Conservation (phyloP, 2,888 invertebrate species). For the Volucella inanis region DNA sequence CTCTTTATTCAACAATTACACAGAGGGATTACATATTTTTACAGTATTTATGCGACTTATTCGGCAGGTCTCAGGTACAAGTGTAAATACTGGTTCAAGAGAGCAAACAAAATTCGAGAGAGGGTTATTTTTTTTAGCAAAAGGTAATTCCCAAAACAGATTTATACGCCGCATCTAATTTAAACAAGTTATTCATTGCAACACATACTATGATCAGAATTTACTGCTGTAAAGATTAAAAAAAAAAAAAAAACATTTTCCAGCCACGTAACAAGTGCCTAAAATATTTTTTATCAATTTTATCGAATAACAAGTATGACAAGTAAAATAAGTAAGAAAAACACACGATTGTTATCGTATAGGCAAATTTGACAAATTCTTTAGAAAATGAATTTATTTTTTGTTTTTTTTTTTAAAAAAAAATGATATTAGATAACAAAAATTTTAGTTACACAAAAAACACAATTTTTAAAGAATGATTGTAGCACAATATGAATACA, state of each 20-base stretch:
- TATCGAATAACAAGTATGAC: neutral
- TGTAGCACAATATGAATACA: neutral
- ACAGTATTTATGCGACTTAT: constrained; percentile 31
- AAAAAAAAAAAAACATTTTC: neutral
- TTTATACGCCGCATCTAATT: neutral
- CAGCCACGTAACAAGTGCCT: neutral
- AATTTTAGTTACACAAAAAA: neutral
- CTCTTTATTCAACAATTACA: constrained; percentile 36
- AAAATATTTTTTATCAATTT: neutral
- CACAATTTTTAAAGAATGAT: neutral
- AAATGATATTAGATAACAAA: too few species aligned
- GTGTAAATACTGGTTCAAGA: constrained; percentile 14
- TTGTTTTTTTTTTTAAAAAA: too few species aligned
- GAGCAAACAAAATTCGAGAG: constrained; percentile 20
- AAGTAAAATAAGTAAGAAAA: neutral
- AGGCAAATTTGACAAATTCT: neutral
- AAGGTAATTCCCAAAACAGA: neutral
- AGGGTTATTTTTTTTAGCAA: constrained; percentile 21
- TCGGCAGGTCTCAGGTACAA: constrained; percentile 27
- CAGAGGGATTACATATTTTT: neutral
- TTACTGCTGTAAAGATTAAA: neutral
- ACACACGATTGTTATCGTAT: neutral
- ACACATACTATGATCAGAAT: constrained; percentile 9
- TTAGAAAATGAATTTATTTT: constrained; percentile 1
- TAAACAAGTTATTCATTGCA: neutral